These are phyloP conservation scores for Charadrius vociferus DNA, from an alignment of 2,113 vertebrate species.

Conservation along the genomic window DNA sequence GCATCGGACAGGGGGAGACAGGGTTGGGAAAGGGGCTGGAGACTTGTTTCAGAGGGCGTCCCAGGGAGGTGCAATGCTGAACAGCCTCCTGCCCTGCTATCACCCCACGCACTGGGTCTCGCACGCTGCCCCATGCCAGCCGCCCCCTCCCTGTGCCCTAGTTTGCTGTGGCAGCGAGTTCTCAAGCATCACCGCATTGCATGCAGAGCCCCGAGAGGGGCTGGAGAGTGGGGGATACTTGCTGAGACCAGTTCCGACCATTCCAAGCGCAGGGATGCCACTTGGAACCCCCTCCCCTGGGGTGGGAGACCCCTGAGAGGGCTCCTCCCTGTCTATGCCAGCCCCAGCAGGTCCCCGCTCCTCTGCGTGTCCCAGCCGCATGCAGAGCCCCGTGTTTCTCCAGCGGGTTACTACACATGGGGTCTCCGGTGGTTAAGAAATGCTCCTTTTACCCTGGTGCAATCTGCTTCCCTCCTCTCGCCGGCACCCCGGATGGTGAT, in stretches of 20 bases:
- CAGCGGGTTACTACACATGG: rapidly evolving
- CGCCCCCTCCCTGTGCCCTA: rapidly evolving
- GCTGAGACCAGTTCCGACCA: neutral
- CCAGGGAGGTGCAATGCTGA: neutral
- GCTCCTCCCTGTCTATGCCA: neutral
- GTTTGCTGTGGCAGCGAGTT: rapidly evolving
- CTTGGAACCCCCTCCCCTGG: rapidly evolving
- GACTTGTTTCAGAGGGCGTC: neutral
- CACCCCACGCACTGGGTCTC: no score
- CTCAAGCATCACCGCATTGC: rapidly evolving
- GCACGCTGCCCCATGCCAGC: rapidly evolving
- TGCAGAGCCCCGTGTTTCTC: rapidly evolving
- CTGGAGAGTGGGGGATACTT: rapidly evolving
- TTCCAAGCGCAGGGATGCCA: neutral
- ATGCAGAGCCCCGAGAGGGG: rapidly evolving
- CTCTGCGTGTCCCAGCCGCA: rapidly evolving
- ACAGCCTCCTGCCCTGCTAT: no score
- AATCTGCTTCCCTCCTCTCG: neutral
- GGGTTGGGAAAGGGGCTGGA: neutral
- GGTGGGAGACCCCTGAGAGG: neutral
- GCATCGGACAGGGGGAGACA: rapidly evolving
- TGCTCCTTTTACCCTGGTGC: neutral
- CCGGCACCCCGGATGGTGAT: rapidly evolving
- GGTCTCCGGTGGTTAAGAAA: neutral
- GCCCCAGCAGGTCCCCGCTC: neutral